Base-by-base conservation (phyloP, 2,888 invertebrate genomes). In the Aleiodes leptofemur region DNA sequence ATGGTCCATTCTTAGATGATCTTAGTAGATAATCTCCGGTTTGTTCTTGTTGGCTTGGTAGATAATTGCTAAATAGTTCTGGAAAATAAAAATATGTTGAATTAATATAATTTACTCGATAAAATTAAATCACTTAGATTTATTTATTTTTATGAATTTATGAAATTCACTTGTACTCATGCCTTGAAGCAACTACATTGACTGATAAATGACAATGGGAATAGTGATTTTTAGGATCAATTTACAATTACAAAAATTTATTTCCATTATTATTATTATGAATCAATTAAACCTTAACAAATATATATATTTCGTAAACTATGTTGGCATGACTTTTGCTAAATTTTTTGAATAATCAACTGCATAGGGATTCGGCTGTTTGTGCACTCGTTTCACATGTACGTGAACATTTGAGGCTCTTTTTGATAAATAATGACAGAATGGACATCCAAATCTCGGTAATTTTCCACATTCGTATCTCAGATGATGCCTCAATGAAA, bases 401-500 rank as follows among this genome's bases (percentile, higher is more conserved):
- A 93, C 93, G 87, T 92, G 93, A 83, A 94, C 94, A 90, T 94
- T 94, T 89, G 93, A 92, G 8, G 72, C 69, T 14, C 71, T 50
- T 64, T 48, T 76, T 0, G 74, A 69, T 43, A 74, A 50, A 23
- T 86, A 86, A 8, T 81, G 79, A 77, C 90, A 90, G 66, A 87
- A 85, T 31, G 88, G 88, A 77, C 90, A 90, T 75, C 84, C 85
- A 77, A 90, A 90, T 74, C 90, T 82, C 11, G 89, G 88, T 3
- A 81, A 82, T 79, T 89, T 88, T 8, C 88, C 88, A 74, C 90
- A 90, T 77, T 90, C 90, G 81, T 87, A 87, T 75, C 85, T 85
- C 56, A 86, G 82, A 76, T 90, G 89, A 59, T 85, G 86, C 72
- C 85, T 83, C 23, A 87, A 79, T 71, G 86, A 87, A 69, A 85